A percentile compares a stretch with the other conserved stretches of the same genome.
phyloP scores from a whole-genome alignment of 2,113 vertebrate genomes.

The Murina feae region DNA sequence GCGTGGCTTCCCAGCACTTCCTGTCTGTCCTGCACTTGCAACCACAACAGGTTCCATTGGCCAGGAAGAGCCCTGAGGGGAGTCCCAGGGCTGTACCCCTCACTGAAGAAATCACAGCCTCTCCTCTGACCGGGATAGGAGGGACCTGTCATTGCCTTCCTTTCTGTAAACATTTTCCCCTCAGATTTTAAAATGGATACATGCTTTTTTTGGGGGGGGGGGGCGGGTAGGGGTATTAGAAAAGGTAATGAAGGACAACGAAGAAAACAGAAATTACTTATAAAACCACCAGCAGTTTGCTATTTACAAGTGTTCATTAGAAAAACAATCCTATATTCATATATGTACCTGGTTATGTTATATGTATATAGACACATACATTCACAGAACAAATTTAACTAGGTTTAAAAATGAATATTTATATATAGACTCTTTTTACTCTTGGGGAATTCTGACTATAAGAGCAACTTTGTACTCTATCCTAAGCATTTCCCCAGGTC shows the following conservation, averaged over 20 bases:
- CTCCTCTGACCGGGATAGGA: not conserved
- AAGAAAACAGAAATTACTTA: not conserved
- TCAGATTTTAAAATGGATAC: not conserved
- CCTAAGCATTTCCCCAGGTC: not conserved
- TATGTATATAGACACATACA: not conserved
- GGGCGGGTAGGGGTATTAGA: not conserved
- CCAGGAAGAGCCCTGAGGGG: not conserved
- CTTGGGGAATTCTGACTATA: not conserved
- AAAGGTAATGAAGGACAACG: not conserved
- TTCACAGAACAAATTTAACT: not conserved
- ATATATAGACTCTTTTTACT: not conserved
- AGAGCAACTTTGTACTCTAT: not conserved
- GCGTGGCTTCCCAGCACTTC: not conserved
- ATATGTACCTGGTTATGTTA: not conserved
- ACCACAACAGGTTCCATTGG: not conserved
- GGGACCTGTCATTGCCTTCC: not conserved
- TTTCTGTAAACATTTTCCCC: not conserved
- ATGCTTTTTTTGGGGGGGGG: not conserved
- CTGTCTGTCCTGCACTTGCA: not conserved
- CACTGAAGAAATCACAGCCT: not conserved
- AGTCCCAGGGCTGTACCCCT: not conserved
- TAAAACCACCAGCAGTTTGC: not conserved
- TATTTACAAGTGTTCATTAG: not conserved
- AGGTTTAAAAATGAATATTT: constrained; percentile 2
- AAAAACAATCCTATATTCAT: not conserved